phyloP scores from a whole-genome alignment of 2,113 vertebrate species.

The Dendropsophus ebraccatus region DNA sequence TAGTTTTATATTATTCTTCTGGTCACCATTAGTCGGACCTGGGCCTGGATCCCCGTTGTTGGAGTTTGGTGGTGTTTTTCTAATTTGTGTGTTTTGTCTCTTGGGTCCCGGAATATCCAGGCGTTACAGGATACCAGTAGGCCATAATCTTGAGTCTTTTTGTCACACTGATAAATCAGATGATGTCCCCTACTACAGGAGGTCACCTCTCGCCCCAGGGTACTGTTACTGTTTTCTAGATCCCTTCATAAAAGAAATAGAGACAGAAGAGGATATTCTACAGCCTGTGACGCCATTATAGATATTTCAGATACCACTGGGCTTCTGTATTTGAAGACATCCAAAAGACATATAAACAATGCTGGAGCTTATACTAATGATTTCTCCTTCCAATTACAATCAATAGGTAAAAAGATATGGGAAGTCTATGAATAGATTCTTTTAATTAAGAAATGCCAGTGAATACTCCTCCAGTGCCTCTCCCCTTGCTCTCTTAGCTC shows the following conservation, averaged over 20 bases:
- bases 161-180: too few species aligned
- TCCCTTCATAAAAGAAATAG: neutral
- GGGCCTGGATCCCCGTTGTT: too few species aligned
- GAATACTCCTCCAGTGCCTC: neutral
- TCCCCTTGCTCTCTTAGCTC: constrained; percentile 5
- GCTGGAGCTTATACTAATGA: neutral
- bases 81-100: too few species aligned
- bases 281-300: neutral
- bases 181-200: too few species aligned
- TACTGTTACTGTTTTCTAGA: too few species aligned
- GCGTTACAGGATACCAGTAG: too few species aligned
- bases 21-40: too few species aligned
- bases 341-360: neutral
- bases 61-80: too few species aligned
- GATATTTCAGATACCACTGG: neutral
- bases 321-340: neutral
- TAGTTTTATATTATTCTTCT: too few species aligned
- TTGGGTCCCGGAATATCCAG: too few species aligned
- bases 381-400: neutral
- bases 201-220: too few species aligned
- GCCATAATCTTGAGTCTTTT: too few species aligned
- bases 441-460: constrained; percentile 1
- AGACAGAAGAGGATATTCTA: neutral
- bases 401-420: neutral
- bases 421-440: constrained; percentile 5